phyloP scores from a whole-genome alignment of 2,888 invertebrate species.

The Leucania comma region DNA sequence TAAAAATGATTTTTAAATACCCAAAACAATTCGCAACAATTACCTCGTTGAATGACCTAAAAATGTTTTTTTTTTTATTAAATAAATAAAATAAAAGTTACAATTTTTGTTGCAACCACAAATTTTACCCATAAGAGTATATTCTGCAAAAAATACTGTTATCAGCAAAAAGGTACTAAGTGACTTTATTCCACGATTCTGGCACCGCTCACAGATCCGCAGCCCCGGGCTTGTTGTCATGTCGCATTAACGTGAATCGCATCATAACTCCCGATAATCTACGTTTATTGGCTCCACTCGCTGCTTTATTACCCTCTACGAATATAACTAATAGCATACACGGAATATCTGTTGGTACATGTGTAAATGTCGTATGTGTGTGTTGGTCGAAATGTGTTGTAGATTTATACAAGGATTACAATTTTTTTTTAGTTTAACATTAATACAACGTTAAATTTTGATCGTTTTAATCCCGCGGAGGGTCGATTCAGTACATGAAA shows the following conservation, averaged over 20 bases:
- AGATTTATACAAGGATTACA: not conserved
- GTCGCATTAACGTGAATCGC: conserved; percentile 88
- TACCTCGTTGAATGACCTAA: too few relatives aligned
- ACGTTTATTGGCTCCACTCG: conserved; percentile 88
- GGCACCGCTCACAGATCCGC: conserved; percentile 53
- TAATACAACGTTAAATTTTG: too few relatives aligned
- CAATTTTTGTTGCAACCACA: too few relatives aligned
- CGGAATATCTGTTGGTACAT: conserved; percentile 29
- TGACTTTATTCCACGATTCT: conserved; percentile 51
- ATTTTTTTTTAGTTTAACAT: not conserved
- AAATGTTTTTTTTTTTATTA: too few relatives aligned
- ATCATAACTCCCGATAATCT: conserved; percentile 90
- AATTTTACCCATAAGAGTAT: too few relatives aligned
- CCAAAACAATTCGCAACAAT: too few relatives aligned
- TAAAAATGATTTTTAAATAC: too few relatives aligned
- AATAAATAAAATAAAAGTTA: not conserved
- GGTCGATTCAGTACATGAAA: too few relatives aligned
- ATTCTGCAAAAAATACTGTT: not conserved
- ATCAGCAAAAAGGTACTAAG: conserved; percentile 3
- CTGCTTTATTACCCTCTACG: conserved; percentile 80
- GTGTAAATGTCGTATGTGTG: conserved; percentile 27
- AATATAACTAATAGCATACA: conserved; percentile 69
- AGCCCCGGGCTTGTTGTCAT: conserved; percentile 86
- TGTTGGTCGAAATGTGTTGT: not conserved
- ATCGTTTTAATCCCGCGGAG: too few relatives aligned